phyloP scores from a whole-genome alignment of 2,113 vertebrate species.

The Petroica traversi region DNA sequence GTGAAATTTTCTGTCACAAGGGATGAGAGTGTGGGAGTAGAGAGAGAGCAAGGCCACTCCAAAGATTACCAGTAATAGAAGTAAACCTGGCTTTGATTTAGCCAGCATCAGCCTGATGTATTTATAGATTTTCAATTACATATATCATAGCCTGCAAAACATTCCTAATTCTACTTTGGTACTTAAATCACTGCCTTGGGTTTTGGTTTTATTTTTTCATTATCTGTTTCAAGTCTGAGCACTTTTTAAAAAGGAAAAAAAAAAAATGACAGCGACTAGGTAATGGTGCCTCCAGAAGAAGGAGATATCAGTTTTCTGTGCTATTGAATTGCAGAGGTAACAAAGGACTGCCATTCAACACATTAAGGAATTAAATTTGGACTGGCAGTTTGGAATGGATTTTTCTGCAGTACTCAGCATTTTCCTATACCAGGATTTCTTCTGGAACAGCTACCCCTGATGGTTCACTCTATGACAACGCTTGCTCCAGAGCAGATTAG shows the following conservation, averaged over 20 bases:
- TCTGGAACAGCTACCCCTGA: constrained; percentile 14
- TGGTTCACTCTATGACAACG: not conserved
- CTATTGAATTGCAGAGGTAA: not conserved
- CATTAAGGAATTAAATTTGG: constrained; percentile 45
- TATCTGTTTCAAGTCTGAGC: not conserved
- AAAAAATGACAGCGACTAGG: no score
- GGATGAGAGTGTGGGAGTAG: not conserved
- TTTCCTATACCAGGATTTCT: not conserved
- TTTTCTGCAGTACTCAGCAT: constrained; percentile 19
- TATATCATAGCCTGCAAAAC: not conserved
- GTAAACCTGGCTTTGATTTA: constrained; percentile 8
- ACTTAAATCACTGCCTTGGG: not conserved
- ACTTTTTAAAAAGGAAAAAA: not conserved
- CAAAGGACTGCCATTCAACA: not conserved
- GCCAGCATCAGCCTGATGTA: not conserved
- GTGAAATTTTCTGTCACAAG: not conserved
- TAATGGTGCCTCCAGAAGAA: not conserved
- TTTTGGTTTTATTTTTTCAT: not conserved
- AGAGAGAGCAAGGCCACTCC: not conserved
- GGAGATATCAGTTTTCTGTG: not conserved
- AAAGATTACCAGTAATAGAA: not conserved
- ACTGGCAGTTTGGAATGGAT: not conserved
- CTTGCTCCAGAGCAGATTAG: not conserved
- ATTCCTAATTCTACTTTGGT: not conserved
- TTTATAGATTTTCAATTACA: constrained; percentile 45